phyloP scores from a whole-genome alignment of 2,797 vertebrate species.

The Trachops cirrhosus region DNA sequence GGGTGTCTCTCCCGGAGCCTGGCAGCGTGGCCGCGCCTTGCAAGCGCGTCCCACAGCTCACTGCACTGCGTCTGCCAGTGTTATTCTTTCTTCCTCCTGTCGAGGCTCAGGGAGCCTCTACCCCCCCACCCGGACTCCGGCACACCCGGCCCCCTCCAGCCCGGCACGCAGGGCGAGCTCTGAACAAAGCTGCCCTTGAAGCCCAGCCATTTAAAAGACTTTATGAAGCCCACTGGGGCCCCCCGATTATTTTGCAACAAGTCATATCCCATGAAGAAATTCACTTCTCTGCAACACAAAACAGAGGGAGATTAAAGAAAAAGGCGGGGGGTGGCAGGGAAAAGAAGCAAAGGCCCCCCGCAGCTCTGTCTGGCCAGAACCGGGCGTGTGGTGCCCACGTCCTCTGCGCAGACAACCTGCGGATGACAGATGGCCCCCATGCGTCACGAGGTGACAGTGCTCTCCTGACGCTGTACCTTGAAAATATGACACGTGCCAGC shows the following conservation, averaged over 20 bases:
- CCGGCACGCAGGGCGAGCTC: constrained; percentile 61
- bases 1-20: not conserved
- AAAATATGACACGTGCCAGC: constrained; percentile 80
- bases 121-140: constrained; percentile 67
- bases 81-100: constrained; percentile 55
- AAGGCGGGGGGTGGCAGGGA: constrained; percentile 55
- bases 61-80: constrained; percentile 50
- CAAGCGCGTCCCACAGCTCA: constrained; percentile 51
- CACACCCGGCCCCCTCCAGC: constrained; percentile 59
- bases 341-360: constrained; percentile 79
- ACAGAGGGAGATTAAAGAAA: constrained; percentile 84
- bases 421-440: constrained; percentile 82
- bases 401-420: constrained; percentile 81
- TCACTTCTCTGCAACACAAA: constrained; percentile 84
- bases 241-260: constrained; percentile 85
- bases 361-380: constrained; percentile 84
- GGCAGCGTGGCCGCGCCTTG: constrained; percentile 38
- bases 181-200: constrained; percentile 86
- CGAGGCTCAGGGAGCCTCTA: constrained; percentile 65
- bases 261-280: constrained; percentile 87
- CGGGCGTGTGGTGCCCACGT: constrained; percentile 80
- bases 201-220: constrained; percentile 79
- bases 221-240: constrained; percentile 85
- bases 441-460: constrained; percentile 80
- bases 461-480: constrained; percentile 80